Evolutionary conservation across 2,797 vertebrate species (phyloP).

Genomic region (Tangara arthus): DNA sequence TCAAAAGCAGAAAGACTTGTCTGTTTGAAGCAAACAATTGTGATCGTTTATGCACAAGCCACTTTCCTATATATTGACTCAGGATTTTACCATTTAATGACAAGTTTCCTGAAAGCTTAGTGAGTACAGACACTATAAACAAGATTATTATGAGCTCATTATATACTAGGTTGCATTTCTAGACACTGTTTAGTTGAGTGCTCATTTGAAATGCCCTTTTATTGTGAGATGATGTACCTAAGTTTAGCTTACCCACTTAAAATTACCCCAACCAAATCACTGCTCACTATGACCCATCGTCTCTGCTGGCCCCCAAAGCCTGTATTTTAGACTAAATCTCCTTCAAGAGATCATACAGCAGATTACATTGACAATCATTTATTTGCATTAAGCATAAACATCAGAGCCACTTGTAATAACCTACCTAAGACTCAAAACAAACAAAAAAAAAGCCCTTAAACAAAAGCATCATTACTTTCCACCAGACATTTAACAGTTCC

Average conservation of each 20-base stretch:
- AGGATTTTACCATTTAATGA: slow-evolving; percentile 28
- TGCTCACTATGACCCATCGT: neutral
- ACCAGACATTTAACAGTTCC: neutral
- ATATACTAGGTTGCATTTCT: neutral
- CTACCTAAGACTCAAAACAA: neutral
- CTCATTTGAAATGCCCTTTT: neutral
- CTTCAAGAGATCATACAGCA: neutral
- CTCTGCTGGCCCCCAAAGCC: neutral
- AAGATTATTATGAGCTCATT: neutral
- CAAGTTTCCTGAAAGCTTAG: neutral
- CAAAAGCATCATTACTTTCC: neutral
- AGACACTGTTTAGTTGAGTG: neutral
- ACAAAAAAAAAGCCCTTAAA: neutral
- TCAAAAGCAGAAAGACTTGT: slow-evolving; percentile 52
- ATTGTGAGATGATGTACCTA: neutral
- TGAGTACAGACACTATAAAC: neutral
- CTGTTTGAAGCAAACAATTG: slow-evolving; percentile 53
- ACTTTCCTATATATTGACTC: slow-evolving; percentile 41
- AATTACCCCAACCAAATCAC: neutral
- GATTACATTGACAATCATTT: slow-evolving; percentile 14
- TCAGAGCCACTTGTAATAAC: neutral
- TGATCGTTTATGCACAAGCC: slow-evolving; percentile 16
- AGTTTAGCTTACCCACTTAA: neutral
- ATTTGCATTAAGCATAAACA: slow-evolving; percentile 13
- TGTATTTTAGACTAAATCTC: slow-evolving; percentile 9